phyloP scores from a whole-genome alignment of 2,113 vertebrate genomes.

The Microcebus griseorufus region DNA sequence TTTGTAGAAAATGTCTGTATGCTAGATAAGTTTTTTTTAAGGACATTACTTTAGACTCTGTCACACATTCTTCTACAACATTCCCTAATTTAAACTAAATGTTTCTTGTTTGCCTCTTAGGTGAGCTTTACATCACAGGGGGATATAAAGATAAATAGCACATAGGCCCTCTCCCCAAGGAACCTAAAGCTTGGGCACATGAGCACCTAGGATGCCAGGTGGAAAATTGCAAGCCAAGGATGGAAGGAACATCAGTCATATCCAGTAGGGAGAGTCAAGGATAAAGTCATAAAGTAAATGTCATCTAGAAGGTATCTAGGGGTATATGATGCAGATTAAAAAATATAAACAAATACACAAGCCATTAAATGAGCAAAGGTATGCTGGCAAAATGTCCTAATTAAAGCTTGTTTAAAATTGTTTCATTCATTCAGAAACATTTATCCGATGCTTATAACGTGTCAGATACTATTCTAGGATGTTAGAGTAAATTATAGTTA shows the following conservation, averaged over 20 bases:
- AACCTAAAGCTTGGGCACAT: not conserved
- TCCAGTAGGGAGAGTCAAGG: not conserved
- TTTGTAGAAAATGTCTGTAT: not conserved
- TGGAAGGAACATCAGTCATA: accelerated
- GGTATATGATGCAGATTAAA: not conserved
- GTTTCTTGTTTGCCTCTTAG: not conserved
- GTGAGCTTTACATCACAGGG: not conserved
- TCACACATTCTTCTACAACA: not conserved
- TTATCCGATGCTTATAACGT: not conserved
- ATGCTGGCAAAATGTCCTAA: not conserved
- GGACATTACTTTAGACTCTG: not conserved
- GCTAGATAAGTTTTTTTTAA: not conserved
- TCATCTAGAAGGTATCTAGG: not conserved
- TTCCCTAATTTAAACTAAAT: not conserved
- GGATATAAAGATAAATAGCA: not conserved
- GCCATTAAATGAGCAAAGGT: not conserved
- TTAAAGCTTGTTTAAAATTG: not conserved
- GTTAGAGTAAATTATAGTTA: not conserved
- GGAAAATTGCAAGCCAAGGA: not conserved
- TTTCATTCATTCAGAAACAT: not conserved
- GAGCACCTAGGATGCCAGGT: not conserved
- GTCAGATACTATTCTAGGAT: not conserved
- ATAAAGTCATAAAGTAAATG: not conserved
- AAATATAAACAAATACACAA: not conserved
- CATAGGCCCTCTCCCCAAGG: not conserved